Evolutionary conservation across 2,797 vertebrate genomes (phyloP), one percentile per base, ranked within the genome.

Genomic region (Typhlichthys eigenmanni): DNA sequence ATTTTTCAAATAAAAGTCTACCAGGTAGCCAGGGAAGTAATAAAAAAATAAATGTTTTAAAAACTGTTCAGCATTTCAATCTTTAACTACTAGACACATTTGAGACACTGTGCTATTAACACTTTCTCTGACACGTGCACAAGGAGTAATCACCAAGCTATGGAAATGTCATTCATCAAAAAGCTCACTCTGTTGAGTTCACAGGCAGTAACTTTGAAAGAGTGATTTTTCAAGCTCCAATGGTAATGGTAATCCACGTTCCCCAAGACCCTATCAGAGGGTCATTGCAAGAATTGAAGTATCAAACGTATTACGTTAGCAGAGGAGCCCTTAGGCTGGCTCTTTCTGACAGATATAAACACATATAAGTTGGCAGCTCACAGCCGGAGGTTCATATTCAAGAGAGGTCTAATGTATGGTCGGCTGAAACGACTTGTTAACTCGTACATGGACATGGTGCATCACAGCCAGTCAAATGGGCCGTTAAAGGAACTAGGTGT

Each of bases 381-480:
- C 70, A 75, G 74, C 58, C 71, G 71, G 69, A 56, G 78, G 76
- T 82, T 80, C 69, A 70, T 75, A 81, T 85, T 78, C 50, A 81
- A 68, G 73, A 38, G 75, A 72, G 69, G 60, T 64, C 76, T 72
- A 61, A 68, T 75, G 24, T 4, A 29, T 29, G 24, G 75, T 74
- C 72, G 69, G 50, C 76, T 78, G 67, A 86, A 89, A 85, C 86
- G 87, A 79, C 87, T 88, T 62, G 74, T 57, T 62, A 19, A 45
- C 68, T 75, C 79, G 72, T 87, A 87, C 85, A 87, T 72, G 78
- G 81, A 77, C 71, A 74, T 19, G 58, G 78, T 85, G 82, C 77
- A 64, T 89, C 86, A 88, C 83, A 74, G 75, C 53, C 68, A 55
- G 79, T 87, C 66, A 88, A 87, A 89, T 79, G 78, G 71, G 68